phyloP scores from a whole-genome alignment of 1,140 invertebrate species.

The Venustaconcha ellipsiformis region DNA sequence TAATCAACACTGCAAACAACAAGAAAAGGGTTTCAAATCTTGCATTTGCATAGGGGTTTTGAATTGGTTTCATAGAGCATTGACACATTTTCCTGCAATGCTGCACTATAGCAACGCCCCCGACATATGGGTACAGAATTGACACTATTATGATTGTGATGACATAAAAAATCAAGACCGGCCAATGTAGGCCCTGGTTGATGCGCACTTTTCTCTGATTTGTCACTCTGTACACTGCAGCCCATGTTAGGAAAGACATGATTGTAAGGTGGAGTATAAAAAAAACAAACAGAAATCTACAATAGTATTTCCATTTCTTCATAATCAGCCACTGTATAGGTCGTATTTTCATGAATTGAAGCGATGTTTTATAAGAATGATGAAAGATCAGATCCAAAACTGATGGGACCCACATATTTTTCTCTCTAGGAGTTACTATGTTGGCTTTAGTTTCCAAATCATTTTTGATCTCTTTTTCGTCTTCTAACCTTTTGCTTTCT shows the following conservation, averaged over 20 bases:
- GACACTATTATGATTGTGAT: constrained; percentile 18
- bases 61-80: constrained; percentile 2
- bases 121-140: constrained; percentile 14
- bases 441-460: not conserved
- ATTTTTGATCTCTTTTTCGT: not conserved
- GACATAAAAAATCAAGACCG: constrained; percentile 7
- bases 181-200: not conserved
- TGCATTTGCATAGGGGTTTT: constrained; percentile 15
- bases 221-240: constrained; percentile 22
- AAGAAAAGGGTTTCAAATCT: constrained; percentile 37
- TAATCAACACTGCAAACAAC: constrained; percentile 34
- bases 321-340: constrained; percentile 33
- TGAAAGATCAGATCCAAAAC: constrained; percentile 40
- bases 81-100: not conserved
- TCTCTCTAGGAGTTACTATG: not conserved
- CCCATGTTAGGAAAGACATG: constrained; percentile 28
- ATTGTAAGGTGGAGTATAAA: constrained; percentile 31
- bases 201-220: not conserved
- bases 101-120: not conserved
- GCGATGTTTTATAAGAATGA: constrained; percentile 19
- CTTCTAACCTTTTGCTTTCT: not conserved
- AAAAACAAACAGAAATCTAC: constrained; percentile 23
- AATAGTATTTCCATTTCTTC: constrained; percentile 39
- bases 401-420: constrained; percentile 7
- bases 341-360: constrained; percentile 30